Evolutionary conservation across 2,888 invertebrate species (phyloP).

Genomic region (Merodon equestris): DNA sequence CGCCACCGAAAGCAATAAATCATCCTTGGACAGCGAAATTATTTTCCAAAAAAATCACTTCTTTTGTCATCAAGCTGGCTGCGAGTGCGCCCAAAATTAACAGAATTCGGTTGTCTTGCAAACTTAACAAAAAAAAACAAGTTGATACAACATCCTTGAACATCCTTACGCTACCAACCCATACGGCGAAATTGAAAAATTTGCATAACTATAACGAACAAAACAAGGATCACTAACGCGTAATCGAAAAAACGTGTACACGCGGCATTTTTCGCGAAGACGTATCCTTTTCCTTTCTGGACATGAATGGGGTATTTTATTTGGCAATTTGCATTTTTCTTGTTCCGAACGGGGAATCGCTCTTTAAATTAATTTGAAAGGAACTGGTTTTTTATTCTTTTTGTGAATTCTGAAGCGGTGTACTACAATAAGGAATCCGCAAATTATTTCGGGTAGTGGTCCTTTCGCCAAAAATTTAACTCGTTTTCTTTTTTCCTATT

Average conservation of each 20-base stretch:
- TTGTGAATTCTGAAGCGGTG: slow-evolving; percentile 3
- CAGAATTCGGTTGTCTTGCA: slow-evolving; percentile 2
- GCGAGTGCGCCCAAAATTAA: slow-evolving; percentile 16
- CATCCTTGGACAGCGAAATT: slow-evolving; percentile 30
- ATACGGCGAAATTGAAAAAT: slow-evolving; percentile 25
- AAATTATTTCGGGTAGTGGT: slow-evolving; percentile 44
- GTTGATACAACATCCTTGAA: slow-evolving; percentile 46
- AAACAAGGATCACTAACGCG: slow-evolving; percentile 26
- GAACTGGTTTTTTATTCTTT: slow-evolving; percentile 39
- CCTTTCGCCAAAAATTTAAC: slow-evolving; percentile 43
- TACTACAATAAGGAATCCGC: slow-evolving; percentile 34
- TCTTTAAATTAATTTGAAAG: slow-evolving; percentile 34
- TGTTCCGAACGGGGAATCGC: slow-evolving; percentile 21
- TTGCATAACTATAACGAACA: slow-evolving; percentile 31
- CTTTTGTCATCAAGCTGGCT: slow-evolving; percentile 33
- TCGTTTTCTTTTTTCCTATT: slow-evolving; percentile 27
- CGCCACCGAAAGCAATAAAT: slow-evolving; percentile 28
- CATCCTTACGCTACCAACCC: slow-evolving; percentile 19
- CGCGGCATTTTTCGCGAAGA: slow-evolving; percentile 12
- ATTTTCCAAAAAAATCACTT: slow-evolving; percentile 11
- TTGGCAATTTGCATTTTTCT: slow-evolving; percentile 58
- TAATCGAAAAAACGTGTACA: slow-evolving; percentile 2
- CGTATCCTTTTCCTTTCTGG: slow-evolving; percentile 19
- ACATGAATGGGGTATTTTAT: slow-evolving; percentile 46
- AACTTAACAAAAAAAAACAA: slow-evolving; percentile 27